These are phyloP conservation scores for Parnassius glacialis DNA, from an alignment of 2,888 invertebrate genomes.

Conservation along the genomic window DNA sequence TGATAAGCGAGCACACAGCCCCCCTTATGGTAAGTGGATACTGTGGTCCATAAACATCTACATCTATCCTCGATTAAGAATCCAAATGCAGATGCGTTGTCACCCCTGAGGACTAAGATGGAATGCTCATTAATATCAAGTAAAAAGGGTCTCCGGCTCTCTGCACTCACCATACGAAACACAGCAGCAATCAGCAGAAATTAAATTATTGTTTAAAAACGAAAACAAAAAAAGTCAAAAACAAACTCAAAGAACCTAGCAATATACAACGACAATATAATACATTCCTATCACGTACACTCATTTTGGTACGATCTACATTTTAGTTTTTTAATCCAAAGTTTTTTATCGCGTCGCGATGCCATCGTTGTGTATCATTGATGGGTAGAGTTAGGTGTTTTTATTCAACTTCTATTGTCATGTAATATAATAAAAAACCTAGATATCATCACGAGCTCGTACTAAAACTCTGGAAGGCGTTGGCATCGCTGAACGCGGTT, in stretches of 20 bases:
- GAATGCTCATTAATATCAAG: too few relatives aligned
- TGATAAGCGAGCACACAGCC: too few relatives aligned
- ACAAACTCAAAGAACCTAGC: constrained; percentile 9
- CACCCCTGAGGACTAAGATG: too few relatives aligned
- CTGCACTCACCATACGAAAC: too few relatives aligned
- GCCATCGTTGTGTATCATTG: constrained; percentile 61
- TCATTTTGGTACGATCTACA: constrained; percentile 47
- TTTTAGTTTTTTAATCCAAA: constrained; percentile 36
- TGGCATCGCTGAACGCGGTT: constrained; percentile 27
- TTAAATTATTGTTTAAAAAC: too few relatives aligned
- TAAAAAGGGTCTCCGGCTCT: too few relatives aligned
- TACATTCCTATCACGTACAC: constrained; percentile 37
- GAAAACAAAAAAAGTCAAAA: neutral
- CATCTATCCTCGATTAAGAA: too few relatives aligned
- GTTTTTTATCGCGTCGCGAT: constrained; percentile 40
- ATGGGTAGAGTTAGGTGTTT: constrained; percentile 48
- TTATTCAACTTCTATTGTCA: constrained; percentile 34
- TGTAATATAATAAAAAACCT: constrained; percentile 42
- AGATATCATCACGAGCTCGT: constrained; percentile 50
- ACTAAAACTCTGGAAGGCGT: constrained; percentile 40
- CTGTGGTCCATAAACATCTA: too few relatives aligned
- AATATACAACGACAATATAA: constrained; percentile 37
- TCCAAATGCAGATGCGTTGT: too few relatives aligned
- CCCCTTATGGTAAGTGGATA: too few relatives aligned
- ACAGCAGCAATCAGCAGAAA: too few relatives aligned